Evolutionary conservation across 2,113 vertebrate genomes (phyloP), one percentile per base, ranked within the genome.

Genomic region (Neotoma lepida): DNA sequence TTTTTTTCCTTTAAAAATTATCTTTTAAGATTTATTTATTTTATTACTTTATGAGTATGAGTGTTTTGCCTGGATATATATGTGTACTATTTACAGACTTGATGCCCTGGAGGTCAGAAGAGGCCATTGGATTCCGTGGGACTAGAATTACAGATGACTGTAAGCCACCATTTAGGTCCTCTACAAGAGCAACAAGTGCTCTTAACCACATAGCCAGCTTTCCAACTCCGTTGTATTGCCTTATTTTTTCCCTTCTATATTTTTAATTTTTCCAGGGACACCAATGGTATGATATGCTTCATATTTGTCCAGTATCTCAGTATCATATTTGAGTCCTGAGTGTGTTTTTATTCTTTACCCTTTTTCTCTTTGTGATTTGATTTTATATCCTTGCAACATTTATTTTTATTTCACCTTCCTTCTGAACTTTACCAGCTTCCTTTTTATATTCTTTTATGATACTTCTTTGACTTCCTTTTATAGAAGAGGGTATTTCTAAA

Each of bases 371-470:
- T 96, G 39, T 74, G 78, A 44, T 86, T 94, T 88, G 46, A 88
- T 70, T 70, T 86, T 92, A 35, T 61, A 89, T 87, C 73, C 54
- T 86, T 80, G 17, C 81, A 85, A 41, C 61, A 66, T 49, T 92
- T 85, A 88, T 90, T 89, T 94, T 86, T 58, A 51, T 70, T 90
- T 93, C 2, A 54, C 54, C 90, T 89, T 8, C 13, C n/a, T 86
- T 56, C 56, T 74, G 74, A 93, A 17, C 80, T 82, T 85, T 86
- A 63, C 39, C 10, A 56, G 24, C 39, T 91, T 85, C 44, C 49
- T 90, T 92, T 91, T 74, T 24, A 74, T 44, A 74, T 44, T 95
- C 39, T 94, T 97, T 92, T 66, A 68, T 84, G 33, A 58, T 90
- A 33, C 70, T 71, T 73, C 26, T 88, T 77, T 97, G 90, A 94